Base-by-base conservation (phyloP, 2,797 vertebrate species). In the Amniataba percoides region DNA sequence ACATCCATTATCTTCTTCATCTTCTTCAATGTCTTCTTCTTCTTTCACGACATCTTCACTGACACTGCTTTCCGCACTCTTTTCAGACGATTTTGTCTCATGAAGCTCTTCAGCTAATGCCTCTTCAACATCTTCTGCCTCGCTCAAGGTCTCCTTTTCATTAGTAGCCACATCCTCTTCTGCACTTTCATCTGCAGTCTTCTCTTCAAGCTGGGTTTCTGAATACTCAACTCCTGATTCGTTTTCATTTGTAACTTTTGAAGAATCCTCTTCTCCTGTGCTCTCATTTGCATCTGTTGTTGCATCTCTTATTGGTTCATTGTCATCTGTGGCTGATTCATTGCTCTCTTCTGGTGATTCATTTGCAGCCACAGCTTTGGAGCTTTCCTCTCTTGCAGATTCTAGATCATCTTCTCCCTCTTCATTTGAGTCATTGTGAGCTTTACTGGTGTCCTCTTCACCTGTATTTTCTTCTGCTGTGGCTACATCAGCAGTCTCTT, bases 221-320 rank as follows among this genome's bases (percentile, higher is more conserved):
- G n/a, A 81, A 7, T 80, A 74, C 14, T 75, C 65, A 7, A 86
- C 77, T 36, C 55, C 80, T 46, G 68, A 70, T 55, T 83, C 72
- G 18, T 63, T 34, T 16, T 74, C 65, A 42, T 62, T 36, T 43
- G 31, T 46, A 39, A 69, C 73, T 15, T 78, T 51, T 15, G 52
- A 51, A 9, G 23, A 40, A 2, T 75, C 63, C 5, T 88, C 83
- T 9, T 87, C 85, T 77, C 71, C 82, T 0, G 70, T 46, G 0
- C 34, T 53, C 0, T 52, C 8, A 0, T 59, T 43, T 19, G 4
- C 70, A 25, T 60, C 78, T 6, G 71, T 53, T 27, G 66, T 70
- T 61, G 36, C 14, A 4, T 69, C 66, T 7, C 63, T 77, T 27
- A 13, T 31, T 11, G 63, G 60, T 55, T 86, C 62, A 15, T 43